A percentile compares a stretch with the other conserved stretches of the same genome.
phyloP scores from a whole-genome alignment of 2,113 vertebrate species.

The Platycercus adscitus region DNA sequence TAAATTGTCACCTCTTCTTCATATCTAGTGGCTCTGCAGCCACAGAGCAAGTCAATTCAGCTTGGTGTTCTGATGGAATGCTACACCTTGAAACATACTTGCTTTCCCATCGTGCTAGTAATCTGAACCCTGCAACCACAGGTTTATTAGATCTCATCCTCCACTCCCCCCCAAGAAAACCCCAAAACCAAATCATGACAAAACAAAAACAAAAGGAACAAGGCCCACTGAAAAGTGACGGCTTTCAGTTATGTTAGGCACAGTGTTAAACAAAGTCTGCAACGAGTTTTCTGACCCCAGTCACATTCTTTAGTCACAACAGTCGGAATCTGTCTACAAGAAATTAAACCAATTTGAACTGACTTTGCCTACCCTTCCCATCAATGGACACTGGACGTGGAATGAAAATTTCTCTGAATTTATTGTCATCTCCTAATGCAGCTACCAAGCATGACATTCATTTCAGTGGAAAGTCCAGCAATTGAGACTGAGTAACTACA shows the following conservation, averaged over 20 bases:
- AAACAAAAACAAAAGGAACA: not conserved
- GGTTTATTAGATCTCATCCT: not conserved
- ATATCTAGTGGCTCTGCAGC: not conserved
- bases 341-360: constrained; percentile 37
- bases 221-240: not conserved
- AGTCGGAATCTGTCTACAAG: not conserved
- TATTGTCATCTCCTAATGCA: constrained; percentile 24
- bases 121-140: not conserved
- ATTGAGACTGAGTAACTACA: not conserved
- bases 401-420: constrained; percentile 53
- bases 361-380: not conserved
- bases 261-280: not conserved
- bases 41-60: not conserved
- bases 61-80: not conserved
- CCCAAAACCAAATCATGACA: not conserved
- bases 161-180: not conserved
- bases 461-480: not conserved
- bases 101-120: not conserved
- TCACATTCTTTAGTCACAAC: constrained; percentile 17
- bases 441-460: not conserved
- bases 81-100: not conserved
- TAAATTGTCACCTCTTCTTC: not conserved
- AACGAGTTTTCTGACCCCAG: constrained; percentile 17
- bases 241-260: not conserved
- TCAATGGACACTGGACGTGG: not conserved